Evolutionary conservation across 2,797 vertebrate species (phyloP), one percentile per base, ranked within the genome.

Genomic region (Morus bassanus): DNA sequence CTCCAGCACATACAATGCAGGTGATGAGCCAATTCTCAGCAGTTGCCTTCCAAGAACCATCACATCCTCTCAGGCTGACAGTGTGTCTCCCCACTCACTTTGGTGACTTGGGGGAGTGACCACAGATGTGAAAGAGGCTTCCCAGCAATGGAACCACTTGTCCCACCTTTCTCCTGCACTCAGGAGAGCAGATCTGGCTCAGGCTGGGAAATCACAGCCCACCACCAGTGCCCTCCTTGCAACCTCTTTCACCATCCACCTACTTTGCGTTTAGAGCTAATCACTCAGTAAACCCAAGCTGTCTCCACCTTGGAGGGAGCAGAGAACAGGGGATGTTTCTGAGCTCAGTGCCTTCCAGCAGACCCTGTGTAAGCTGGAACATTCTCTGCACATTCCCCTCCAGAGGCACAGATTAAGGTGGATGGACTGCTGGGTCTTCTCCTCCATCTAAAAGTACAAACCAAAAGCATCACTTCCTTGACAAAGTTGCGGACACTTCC

Each of bases 11-110:
- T 7, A 57, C 18, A 30, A 27, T 2, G 9, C 13, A 3, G 3
- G 31, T 2, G 0, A 33, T 6, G 9, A 64, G 31, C 30, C 41
- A 18, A 11, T 43, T n/a, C 57, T 24, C 43, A 67, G 48, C 54
- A 48, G 61, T 7, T 63, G 10, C 65, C 43, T 48, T 37, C 25
- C 1, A 8, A 73, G 60, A 78, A 67, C 13, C 60, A 50, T 43
- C 69, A 35, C 27, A 28, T 14, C 5, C 2, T 56, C 69, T 51
- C 0, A 0, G n/a, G 37, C 50, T 63, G 31, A 63, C 48, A 48
- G 33, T 4, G 8, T 0, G 0, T 50, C 50, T 33, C 53, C 48
- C 11, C 28, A 19, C 3, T 10, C 9, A 5, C 24, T 65, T n/a
- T 35, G 82, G 59, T 1, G 6, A 37, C 31, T 6, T 8, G 5